phyloP scores from a whole-genome alignment of 1,140 invertebrate species.

The Oncopodura yosiiana region DNA sequence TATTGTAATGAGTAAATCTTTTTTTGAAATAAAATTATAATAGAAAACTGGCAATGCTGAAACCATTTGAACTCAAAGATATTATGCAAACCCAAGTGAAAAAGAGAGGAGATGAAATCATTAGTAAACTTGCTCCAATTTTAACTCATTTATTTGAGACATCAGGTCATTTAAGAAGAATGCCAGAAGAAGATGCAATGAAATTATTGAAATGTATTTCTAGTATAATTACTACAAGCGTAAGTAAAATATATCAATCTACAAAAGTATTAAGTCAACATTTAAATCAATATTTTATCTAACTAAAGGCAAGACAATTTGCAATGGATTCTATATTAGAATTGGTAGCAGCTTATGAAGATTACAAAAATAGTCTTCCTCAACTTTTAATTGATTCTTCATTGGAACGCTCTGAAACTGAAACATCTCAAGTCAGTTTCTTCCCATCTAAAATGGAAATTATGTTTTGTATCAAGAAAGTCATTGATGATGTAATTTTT shows the following conservation, averaged over 20 bases:
- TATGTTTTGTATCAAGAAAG: conserved; percentile 32
- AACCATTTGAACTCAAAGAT: conserved; percentile 29
- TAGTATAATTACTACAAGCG: conserved; percentile 23
- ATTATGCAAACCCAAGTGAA: conserved; percentile 23
- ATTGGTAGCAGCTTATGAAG: conserved; percentile 26
- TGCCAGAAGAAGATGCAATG: neutral
- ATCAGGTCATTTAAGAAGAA: neutral
- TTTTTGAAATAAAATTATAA: neutral
- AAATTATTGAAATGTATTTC: conserved; percentile 21
- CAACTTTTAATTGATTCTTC: conserved; percentile 25
- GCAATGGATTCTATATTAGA: conserved; percentile 17
- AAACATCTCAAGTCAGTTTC: conserved; percentile 7
- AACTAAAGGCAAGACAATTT: conserved; percentile 14
- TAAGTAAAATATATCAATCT: conserved; percentile 7
- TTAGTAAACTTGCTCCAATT: conserved; percentile 17
- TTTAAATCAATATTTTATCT: neutral
- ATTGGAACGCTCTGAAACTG: no score
- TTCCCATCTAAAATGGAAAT: conserved; percentile 19
- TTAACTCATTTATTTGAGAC: conserved; percentile 21
- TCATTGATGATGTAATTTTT: conserved; percentile 24
- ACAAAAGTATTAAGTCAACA: neutral
- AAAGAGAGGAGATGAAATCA: conserved; percentile 22
- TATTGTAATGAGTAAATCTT: neutral
- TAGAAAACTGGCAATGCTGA: conserved; percentile 14
- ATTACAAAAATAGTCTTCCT: conserved; percentile 20